Conservation (phyloP, 2,888 invertebrate species). For the Pogonocherus hispidulus region DNA sequence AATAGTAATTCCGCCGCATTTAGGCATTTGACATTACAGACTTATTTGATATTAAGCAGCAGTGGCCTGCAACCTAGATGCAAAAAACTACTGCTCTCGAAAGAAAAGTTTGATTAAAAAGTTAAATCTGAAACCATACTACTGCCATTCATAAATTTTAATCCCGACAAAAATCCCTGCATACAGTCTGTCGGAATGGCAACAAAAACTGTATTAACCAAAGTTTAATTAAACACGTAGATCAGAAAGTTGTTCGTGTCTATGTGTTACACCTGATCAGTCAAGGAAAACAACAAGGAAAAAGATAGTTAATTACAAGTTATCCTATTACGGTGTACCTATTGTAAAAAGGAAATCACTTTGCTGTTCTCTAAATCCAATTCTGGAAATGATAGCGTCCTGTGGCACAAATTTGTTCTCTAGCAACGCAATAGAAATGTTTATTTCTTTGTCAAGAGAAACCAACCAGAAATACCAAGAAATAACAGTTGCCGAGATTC, state of each 20-base stretch:
- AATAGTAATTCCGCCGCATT: no score
- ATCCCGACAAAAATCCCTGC: not conserved
- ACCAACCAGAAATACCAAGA: no score
- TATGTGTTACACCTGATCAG: conserved; percentile 36
- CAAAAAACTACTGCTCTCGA: no score
- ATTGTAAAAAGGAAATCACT: conserved; percentile 63
- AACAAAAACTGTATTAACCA: conserved; percentile 15
- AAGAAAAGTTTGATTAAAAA: no score
- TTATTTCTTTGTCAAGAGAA: no score
- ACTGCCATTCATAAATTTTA: no score
- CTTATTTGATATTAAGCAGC: no score
- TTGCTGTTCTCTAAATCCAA: conserved; percentile 59
- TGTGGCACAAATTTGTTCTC: not conserved
- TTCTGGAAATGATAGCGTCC: conserved; percentile 49
- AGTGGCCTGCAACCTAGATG: no score
- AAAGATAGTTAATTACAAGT: conserved; percentile 61
- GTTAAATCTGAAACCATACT: no score
- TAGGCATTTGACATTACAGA: no score
- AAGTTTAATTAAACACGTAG: conserved; percentile 32
- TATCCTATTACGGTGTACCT: conserved; percentile 63
- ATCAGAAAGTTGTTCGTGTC: conserved; percentile 19
- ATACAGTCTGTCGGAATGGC: not conserved
- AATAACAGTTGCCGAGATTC: no score
- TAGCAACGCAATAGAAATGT: no score
- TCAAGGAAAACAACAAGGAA: conserved; percentile 41